A percentile compares a stretch with the other conserved stretches of the same genome.
phyloP scores from a whole-genome alignment of 2,888 invertebrate genomes.

The Eupithecia dodoneata region DNA sequence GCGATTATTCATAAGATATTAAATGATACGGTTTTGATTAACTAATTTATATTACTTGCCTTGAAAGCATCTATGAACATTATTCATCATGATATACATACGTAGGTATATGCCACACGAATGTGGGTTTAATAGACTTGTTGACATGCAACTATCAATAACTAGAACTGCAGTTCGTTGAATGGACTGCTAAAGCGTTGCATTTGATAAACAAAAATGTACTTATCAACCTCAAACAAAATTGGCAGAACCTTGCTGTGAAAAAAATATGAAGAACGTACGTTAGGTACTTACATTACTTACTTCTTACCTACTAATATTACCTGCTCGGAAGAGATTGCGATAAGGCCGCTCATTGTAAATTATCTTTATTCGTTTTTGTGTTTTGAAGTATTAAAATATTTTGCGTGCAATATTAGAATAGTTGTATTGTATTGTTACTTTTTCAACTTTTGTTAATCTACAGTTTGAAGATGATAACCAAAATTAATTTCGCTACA shows the following conservation, averaged over 20 bases:
- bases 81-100: neutral
- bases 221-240: neutral
- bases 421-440: too few relatives aligned
- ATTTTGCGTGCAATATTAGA: too few relatives aligned
- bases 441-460: neutral
- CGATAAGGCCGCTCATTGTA: too few relatives aligned
- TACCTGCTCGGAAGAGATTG: too few relatives aligned
- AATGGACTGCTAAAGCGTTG: slow-evolving; percentile 13
- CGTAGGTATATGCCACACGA: neutral
- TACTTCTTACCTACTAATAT: neutral
- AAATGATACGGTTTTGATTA: neutral
- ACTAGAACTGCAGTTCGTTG: slow-evolving; percentile 57
- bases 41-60: neutral
- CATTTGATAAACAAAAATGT: neutral
- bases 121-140: slow-evolving; percentile 25
- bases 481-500: neutral
- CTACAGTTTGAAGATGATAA: neutral
- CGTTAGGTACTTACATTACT: neutral
- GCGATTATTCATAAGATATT: neutral
- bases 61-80: neutral
- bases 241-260: neutral
- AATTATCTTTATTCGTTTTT: too few relatives aligned
- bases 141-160: slow-evolving; percentile 55
- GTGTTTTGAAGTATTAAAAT: too few relatives aligned
- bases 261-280: neutral